Evolutionary conservation across 2,113 vertebrate species (phyloP), one percentile per base, ranked within the genome.

Genomic region (Mungos mungo): DNA sequence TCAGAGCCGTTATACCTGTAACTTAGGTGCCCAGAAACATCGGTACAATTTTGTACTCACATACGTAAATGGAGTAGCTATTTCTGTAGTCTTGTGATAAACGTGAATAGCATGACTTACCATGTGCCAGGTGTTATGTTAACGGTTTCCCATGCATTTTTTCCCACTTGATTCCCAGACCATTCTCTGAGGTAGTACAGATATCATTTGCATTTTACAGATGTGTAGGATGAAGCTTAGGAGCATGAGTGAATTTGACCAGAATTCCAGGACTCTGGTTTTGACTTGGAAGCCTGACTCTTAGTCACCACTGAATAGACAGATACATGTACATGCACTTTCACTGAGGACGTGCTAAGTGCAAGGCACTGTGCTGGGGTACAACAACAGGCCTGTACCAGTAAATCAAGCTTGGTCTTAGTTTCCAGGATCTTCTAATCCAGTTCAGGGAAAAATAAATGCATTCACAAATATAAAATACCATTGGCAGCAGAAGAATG

Each of bases 1-100:
- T 88, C 72, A 35, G 65, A 93, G 25, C 11, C 50, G 16, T 80
- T 76, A 88, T 85, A 88, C 15, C 25, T 84, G 25, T 33, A 80
- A 69, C 60, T 35, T n/a, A 72, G 18, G 54, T 45, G 31, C 45
- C 41, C 65, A 65, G 89, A 52, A 50, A 27, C 79, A 52, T 16
- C 63, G 14, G 3, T 21, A 9, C 57, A 29, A 2, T 29, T 69
- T 91, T 57, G n/a, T 19, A 35, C 14, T 71, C 60, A 65, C 14
- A 14, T 21, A 23, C 69, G 69, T 4, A 66, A 38, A 3, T 33
- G 7, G 25, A n/a, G 12, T 35, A 14, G 4, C 7, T 35, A 18
- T 45, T 66, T 85, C 87, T 45, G 8, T 7, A 5, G 4, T 35
- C 10, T 38, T 18, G 33, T 14, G 29, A 35, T 35, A 50, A 76